Evolutionary conservation across 2,797 vertebrate species (phyloP).

Genomic region (Acipenser transmontanus): DNA sequence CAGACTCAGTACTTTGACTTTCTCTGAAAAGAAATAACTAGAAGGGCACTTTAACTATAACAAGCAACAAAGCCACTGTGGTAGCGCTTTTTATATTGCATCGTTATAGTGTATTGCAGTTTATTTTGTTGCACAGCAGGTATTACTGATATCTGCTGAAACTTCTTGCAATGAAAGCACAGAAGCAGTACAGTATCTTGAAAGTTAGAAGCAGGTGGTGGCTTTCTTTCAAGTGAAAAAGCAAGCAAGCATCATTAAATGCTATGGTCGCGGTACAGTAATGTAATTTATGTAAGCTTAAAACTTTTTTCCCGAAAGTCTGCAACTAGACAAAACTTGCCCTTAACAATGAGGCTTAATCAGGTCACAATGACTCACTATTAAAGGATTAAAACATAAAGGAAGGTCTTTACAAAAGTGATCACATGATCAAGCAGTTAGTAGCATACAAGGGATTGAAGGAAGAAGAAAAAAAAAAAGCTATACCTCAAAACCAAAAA

Average conservation of each 20-base stretch:
- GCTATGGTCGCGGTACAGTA: neutral
- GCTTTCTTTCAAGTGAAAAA: constrained; percentile 35
- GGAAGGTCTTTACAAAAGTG: neutral
- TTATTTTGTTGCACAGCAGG: constrained; percentile 65
- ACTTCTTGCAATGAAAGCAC: constrained; percentile 53
- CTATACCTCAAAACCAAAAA: too few species aligned
- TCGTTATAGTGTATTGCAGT: constrained; percentile 61
- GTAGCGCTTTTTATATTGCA: constrained; percentile 41
- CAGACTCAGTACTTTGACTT: constrained; percentile 19
- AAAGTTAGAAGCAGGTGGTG: constrained; percentile 54
- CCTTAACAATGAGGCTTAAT: neutral
- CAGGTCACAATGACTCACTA: neutral
- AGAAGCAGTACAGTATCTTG: neutral
- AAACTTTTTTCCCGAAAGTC: neutral
- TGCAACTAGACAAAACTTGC: too few species aligned
- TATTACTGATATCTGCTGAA: constrained; percentile 61
- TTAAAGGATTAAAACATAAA: neutral
- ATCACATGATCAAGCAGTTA: too few species aligned
- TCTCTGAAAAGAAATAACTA: constrained; percentile 43
- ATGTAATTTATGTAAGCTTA: neutral
- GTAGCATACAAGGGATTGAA: too few species aligned
- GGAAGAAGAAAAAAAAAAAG: too few species aligned
- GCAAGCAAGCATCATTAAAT: neutral
- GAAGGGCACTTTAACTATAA: constrained; percentile 56
- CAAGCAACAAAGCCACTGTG: constrained; percentile 49